These are phyloP conservation scores for Lepeophtheirus nordmannii DNA, from an alignment of 2,888 invertebrate species.

Conservation along the genomic window DNA sequence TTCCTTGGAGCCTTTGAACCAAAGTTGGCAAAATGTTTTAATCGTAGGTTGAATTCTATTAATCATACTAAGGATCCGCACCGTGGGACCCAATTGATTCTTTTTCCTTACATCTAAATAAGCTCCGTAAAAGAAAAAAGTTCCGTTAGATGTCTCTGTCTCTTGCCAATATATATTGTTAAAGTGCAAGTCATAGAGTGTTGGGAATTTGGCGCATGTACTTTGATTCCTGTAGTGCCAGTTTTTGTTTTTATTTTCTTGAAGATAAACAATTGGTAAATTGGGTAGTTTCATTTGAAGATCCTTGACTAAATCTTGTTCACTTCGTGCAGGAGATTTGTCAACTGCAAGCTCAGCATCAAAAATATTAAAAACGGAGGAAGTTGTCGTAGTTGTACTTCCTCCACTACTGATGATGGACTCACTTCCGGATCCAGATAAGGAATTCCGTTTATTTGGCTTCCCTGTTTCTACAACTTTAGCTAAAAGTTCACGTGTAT, in stretches of 20 bases:
- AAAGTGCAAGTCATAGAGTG: conserved; percentile 74
- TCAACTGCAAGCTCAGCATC: conserved; percentile 46
- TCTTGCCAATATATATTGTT: conserved; percentile 89
- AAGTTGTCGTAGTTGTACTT: conserved; percentile 25
- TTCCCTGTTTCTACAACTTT: conserved; percentile 14
- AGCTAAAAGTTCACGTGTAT: conserved; percentile 15
- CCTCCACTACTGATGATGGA: background rate
- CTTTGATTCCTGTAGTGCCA: conserved; percentile 45
- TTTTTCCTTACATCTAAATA: conserved; percentile 65
- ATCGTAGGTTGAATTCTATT: conserved; percentile 70
- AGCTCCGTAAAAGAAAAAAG: conserved; percentile 75
- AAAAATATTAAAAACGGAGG: conserved; percentile 32
- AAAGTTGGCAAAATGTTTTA: conserved; percentile 68
- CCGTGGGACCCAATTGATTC: conserved; percentile 63
- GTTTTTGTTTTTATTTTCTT: conserved; percentile 59
- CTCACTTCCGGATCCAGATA: conserved; percentile 4
- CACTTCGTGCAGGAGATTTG: conserved; percentile 45
- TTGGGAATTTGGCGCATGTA: conserved; percentile 68
- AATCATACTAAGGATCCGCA: conserved; percentile 72
- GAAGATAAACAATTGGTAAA: conserved; percentile 70
- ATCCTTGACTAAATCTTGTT: conserved; percentile 39
- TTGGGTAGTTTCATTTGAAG: conserved; percentile 62
- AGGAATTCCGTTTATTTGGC: background rate
- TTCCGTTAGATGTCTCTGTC: conserved; percentile 61
- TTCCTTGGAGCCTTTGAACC: conserved; percentile 68